Base-by-base conservation (phyloP, 2,797 vertebrate species). In the Hypotaenidia philippensis region DNA sequence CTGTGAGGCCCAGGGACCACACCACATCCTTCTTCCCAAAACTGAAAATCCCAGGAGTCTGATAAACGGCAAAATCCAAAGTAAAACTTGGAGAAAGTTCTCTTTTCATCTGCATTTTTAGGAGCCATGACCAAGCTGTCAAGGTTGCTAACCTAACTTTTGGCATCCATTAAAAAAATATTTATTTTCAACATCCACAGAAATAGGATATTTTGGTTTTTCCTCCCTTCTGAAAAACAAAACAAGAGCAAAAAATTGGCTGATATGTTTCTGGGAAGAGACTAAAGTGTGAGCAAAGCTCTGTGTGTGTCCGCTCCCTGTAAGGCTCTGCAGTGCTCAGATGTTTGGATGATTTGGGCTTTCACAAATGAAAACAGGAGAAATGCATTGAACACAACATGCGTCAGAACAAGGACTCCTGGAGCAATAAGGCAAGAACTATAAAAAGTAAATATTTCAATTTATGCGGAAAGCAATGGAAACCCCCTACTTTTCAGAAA, bases 91-190 rank as follows among this genome's bases (percentile, higher is more conserved):
- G 57, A 69, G 44, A 36, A 8, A 84, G 12, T 79, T 94, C 87
- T 82, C n/a, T 55, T 32, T 90, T 90, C 40, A 34, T 87, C 63
- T 64, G 52, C 78, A 55, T 71, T 87, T 91, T 70, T 83, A 63
- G 32, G 47, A 94, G n/a, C 45, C 6, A 0, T 60, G 75, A 52
- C 32, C 10, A 84, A 66, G 60, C 26, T 77, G 44, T 74, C 71
- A 80, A 87, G 80, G 53, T 90, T 83, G 56, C 56, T 87, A 82
- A 64, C 60, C 41, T 80, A 70, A 83, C 9, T 56, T 92, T 89
- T 93, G 78, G 64, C 60, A 79, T 57, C n/a, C 38, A 40, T 86
- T 84, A 29, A 18, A 76, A 85, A 89, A 87, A 63, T 55, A 72
- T 38, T 84, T 91, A 49, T 89, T 87, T 92, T 87, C 59, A 60